phyloP scores from a whole-genome alignment of 2,113 vertebrate genomes.

The Microcebus ravelobensis region DNA sequence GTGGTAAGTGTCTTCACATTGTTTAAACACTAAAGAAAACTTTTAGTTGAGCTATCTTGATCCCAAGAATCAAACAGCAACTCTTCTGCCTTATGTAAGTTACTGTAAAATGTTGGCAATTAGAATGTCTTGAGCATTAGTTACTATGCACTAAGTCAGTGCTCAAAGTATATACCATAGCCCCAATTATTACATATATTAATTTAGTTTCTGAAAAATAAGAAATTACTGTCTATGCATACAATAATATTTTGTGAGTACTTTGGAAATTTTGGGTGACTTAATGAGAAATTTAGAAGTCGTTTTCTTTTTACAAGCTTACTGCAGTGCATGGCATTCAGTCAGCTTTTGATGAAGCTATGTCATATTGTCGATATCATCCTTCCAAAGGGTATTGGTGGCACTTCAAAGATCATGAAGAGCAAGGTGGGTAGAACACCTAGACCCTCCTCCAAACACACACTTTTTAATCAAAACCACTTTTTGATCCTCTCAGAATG shows the following conservation, averaged over 20 bases:
- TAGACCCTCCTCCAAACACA: not conserved
- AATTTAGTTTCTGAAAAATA: slow-evolving; percentile 26
- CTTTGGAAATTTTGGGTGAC: slow-evolving; percentile 32
- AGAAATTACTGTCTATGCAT: slow-evolving; percentile 23
- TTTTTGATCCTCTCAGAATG: slow-evolving; percentile 1
- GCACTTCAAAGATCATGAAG: slow-evolving; percentile 99
- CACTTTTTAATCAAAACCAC: not conserved
- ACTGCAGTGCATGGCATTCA: slow-evolving; percentile 98
- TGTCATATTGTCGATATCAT: slow-evolving; percentile 98
- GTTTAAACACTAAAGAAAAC: slow-evolving; percentile 28
- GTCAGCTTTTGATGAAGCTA: slow-evolving; percentile 98
- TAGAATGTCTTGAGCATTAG: not conserved
- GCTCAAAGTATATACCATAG: not conserved
- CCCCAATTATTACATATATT: not conserved
- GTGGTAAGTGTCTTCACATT: slow-evolving; percentile 87
- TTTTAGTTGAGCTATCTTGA: slow-evolving; percentile 12
- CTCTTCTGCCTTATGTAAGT: not conserved
- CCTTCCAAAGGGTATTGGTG: slow-evolving; percentile 99
- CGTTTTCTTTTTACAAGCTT: slow-evolving; percentile 86
- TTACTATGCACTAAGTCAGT: not conserved
- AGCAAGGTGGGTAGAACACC: slow-evolving; percentile 93
- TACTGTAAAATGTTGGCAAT: not conserved
- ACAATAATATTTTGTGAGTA: slow-evolving; percentile 11
- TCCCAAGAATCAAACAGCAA: not conserved
- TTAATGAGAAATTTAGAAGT: slow-evolving; percentile 44